phyloP scores from a whole-genome alignment of 1,140 invertebrate species.

The Batillaria attramentaria region DNA sequence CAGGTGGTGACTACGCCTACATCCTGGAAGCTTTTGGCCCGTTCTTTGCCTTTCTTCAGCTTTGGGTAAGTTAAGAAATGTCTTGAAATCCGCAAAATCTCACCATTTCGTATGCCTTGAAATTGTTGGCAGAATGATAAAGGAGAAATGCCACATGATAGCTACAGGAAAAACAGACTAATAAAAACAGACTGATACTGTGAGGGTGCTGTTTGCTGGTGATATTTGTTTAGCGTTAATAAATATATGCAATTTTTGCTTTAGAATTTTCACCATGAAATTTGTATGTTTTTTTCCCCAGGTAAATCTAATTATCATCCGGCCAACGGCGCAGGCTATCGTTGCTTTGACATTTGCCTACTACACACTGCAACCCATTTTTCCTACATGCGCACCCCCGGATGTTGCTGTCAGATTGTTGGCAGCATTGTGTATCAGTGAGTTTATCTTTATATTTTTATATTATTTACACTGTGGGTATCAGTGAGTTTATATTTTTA shows the following conservation, averaged over 20 bases:
- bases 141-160: too few species aligned
- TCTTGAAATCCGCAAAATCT: too few species aligned
- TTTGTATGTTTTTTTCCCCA: too few species aligned
- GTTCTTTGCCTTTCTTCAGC: constrained; percentile 89
- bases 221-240: too few species aligned
- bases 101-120: too few species aligned
- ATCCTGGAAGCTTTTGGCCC: constrained; percentile 91
- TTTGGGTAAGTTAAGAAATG: constrained; percentile 66
- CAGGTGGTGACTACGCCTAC: constrained; percentile 98
- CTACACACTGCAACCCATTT: constrained; percentile 69
- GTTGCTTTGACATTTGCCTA: constrained; percentile 69
- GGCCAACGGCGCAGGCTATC: constrained; percentile 78
- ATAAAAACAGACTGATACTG: too few species aligned
- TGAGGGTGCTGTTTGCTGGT: too few species aligned
- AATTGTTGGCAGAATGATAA: too few species aligned
- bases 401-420: constrained; percentile 57
- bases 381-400: constrained; percentile 63
- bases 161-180: too few species aligned
- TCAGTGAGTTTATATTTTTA: neutral
- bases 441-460: constrained; percentile 40
- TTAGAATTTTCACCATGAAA: too few species aligned
- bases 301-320: constrained; percentile 76
- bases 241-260: too few species aligned
- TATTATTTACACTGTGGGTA: neutral
- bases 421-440: constrained; percentile 68